Base-by-base conservation (phyloP, 2,113 vertebrate genomes). In the Equus przewalskii region DNA sequence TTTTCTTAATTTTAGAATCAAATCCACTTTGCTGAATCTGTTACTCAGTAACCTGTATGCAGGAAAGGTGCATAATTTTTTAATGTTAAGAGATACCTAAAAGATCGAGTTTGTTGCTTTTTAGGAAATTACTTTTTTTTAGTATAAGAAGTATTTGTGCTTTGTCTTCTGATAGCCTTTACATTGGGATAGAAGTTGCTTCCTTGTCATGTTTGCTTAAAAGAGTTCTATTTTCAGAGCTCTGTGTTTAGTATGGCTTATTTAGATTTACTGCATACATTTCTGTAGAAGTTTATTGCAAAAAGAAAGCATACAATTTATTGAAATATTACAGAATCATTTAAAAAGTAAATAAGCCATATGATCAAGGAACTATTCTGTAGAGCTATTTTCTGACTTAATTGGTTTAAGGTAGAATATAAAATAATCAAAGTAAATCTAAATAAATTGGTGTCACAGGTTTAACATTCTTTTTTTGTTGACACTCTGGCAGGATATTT, bases 341-440 rank as follows among this genome's bases (percentile, higher is more conserved):
- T 95, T 78, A 86, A 95, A 87, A 97, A 94, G 15, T 28, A 95
- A 95, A 75, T 87, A 97, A 86, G 22, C 15, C 33, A 33, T 93
- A 18, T 70, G 85, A 95, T 91, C 56, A 94, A 93, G n/a, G 46
- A 94, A 54, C 49, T 24, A 46, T 75, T 91, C 44, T 76, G 36
- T 69, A 76, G 60, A 82, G 8, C 46, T 91, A 21, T 84, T 92
- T 80, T 96, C 69, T 94, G 82, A 83, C 36, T 81, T 90, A 95
- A 88, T 88, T 95, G 86, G 86, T 96, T 96, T 94, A 72, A 96
- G 41, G 9, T 54, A 80, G 33, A 89, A 64, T 76, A 49, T 81
- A 91, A 96, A 96, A 54, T 72, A 85, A 64, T 33, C 41, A 79
- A 83, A 70, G 56, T 9, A 94, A 96, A 75, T 65, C 54, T 95